phyloP scores from a whole-genome alignment of 2,888 invertebrate species.

The Ectropis crepuscularia region DNA sequence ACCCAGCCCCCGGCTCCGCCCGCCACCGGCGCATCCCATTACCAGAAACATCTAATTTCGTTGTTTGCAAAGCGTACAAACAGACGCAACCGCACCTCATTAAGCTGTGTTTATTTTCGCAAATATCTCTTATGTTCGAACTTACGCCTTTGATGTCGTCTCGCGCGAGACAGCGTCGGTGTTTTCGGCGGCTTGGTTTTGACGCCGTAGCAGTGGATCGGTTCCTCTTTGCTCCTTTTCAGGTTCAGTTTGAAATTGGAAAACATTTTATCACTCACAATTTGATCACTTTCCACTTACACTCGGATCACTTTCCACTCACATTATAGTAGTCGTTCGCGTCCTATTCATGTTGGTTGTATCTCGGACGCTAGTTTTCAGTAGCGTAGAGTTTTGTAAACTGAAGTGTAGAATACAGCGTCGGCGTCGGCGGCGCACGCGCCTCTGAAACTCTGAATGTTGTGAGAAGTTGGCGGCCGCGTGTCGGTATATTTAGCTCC shows the following conservation, averaged over 20 bases:
- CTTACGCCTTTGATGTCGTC: slow-evolving; percentile 81
- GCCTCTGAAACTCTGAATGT: slow-evolving; percentile 61
- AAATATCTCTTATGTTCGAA: slow-evolving; percentile 50
- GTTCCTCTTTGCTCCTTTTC: slow-evolving; percentile 79
- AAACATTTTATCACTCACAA: slow-evolving; percentile 72
- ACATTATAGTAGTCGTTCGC: slow-evolving; percentile 42
- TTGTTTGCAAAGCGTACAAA: slow-evolving; percentile 58
- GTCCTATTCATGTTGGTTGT: slow-evolving; percentile 35
- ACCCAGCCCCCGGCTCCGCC: slow-evolving; percentile 15
- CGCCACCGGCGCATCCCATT: slow-evolving; percentile 56
- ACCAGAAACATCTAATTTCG: slow-evolving; percentile 64
- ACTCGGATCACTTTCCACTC: slow-evolving; percentile 19
- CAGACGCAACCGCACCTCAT: slow-evolving; percentile 64
- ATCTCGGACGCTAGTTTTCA: neutral
- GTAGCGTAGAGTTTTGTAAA: no score
- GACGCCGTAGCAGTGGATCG: slow-evolving; percentile 78
- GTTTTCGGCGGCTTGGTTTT: slow-evolving; percentile 85
- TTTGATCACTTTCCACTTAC: slow-evolving; percentile 6
- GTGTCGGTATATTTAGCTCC: slow-evolving; percentile 72
- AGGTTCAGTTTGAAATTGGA: slow-evolving; percentile 83
- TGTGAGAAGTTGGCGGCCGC: slow-evolving; percentile 73
- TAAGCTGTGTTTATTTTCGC: slow-evolving; percentile 69
- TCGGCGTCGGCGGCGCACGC: neutral
- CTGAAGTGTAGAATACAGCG: no score
- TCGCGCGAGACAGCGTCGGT: slow-evolving; percentile 79